Evolutionary conservation across 2,797 vertebrate genomes (phyloP).

Genomic region (Loriculus beryllinus): DNA sequence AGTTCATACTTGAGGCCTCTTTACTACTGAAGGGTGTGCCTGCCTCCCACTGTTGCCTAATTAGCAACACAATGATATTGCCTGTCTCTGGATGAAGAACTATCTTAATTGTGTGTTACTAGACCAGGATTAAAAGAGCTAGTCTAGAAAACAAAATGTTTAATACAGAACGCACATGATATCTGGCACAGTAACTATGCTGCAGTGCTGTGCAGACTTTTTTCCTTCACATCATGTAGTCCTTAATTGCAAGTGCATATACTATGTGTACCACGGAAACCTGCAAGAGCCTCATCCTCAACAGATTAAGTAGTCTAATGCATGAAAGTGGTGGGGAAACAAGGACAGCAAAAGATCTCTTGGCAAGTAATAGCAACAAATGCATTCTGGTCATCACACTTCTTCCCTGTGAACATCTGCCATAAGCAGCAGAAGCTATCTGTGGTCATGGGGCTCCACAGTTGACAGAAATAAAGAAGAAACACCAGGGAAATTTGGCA

Average conservation of each 20-base stretch:
- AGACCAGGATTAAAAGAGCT: not conserved
- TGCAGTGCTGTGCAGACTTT: not conserved
- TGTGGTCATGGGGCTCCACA: not conserved
- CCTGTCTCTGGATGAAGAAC: not conserved
- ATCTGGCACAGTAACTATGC: not conserved
- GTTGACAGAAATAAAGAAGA: not conserved
- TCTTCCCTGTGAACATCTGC: not conserved
- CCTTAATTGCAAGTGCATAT: not conserved
- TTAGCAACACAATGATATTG: not conserved
- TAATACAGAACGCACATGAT: fast-evolving
- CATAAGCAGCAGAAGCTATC: not conserved
- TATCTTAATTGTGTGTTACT: not conserved
- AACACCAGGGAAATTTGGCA: not conserved
- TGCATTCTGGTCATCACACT: not conserved
- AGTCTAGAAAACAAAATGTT: not conserved
- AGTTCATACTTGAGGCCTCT: not conserved
- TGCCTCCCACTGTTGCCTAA: not conserved
- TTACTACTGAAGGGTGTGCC: not conserved
- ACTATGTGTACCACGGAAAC: not conserved
- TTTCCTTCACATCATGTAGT: not conserved
- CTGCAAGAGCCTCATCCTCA: not conserved
- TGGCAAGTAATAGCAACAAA: not conserved
- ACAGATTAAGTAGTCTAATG: not conserved
- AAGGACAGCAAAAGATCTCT: not conserved
- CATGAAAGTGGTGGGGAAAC: not conserved